These are phyloP conservation scores for Drosophila sp. DNA, from an alignment of 1,140 invertebrate species.

Conservation along the genomic window DNA sequence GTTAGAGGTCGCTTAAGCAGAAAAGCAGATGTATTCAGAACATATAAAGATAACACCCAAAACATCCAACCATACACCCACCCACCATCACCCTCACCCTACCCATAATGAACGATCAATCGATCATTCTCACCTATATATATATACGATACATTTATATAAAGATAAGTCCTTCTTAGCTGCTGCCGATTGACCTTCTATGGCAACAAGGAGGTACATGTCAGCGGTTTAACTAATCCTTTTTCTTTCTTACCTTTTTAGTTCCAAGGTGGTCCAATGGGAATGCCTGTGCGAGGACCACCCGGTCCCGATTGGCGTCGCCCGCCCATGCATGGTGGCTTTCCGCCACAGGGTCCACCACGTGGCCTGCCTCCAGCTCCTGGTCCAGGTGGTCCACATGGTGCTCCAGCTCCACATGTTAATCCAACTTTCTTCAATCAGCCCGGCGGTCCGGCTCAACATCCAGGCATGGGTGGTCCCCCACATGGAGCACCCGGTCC, in stretches of 20 bases:
- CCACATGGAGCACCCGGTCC: slow-evolving; percentile 87
- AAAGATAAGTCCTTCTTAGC: neutral
- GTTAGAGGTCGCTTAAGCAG: slow-evolving; percentile 47
- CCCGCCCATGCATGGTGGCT: slow-evolving; percentile 86
- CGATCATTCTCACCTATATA: neutral
- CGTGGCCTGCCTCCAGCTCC: slow-evolving; percentile 86
- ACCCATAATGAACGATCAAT: slow-evolving; percentile 5
- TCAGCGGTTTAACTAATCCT: slow-evolving; percentile 20
- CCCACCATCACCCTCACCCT: slow-evolving; percentile 24
- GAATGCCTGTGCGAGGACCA: slow-evolving; percentile 86
- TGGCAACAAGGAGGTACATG: neutral
- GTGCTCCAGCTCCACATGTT: slow-evolving; percentile 95
- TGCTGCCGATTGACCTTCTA: neutral
- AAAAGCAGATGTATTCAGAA: slow-evolving; percentile 69
- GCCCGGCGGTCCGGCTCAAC: slow-evolving; percentile 86
- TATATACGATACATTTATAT: slow-evolving; percentile 17
- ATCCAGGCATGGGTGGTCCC: slow-evolving; percentile 85
- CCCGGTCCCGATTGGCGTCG: slow-evolving; percentile 90
- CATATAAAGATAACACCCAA: slow-evolving; percentile 56
- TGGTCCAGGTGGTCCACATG: slow-evolving; percentile 84
- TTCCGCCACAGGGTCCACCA: slow-evolving; percentile 84
- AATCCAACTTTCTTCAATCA: slow-evolving; percentile 98
- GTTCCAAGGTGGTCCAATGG: slow-evolving; percentile 87
- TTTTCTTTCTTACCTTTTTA: slow-evolving; percentile 50
- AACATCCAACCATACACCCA: slow-evolving; percentile 33